Percentiles rank a stretch among this genome's conserved stretches.
These are phyloP conservation scores for Drosophila eugracilis DNA, from an alignment of 1,140 invertebrate genomes.

Conservation along the genomic window DNA sequence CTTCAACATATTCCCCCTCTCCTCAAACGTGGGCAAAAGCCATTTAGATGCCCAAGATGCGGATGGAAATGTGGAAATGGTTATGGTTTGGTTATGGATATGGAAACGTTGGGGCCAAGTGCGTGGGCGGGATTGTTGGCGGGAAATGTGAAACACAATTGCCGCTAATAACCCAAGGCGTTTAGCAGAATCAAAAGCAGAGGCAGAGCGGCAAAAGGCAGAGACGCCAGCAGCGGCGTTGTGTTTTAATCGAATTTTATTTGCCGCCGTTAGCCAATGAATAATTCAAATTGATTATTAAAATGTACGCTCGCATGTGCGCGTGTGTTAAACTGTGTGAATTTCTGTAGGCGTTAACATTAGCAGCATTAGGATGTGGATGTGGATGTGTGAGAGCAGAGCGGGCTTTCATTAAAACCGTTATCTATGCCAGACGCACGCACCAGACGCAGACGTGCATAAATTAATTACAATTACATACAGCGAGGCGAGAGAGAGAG, in stretches of 20 bases:
- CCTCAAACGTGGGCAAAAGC: not conserved
- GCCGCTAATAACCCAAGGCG: slow-evolving; percentile 78
- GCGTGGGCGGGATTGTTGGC: slow-evolving; percentile 54
- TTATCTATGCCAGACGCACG: slow-evolving; percentile 74
- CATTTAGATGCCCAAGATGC: slow-evolving; percentile 36
- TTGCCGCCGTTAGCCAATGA: slow-evolving; percentile 82
- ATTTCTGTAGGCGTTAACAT: slow-evolving; percentile 51
- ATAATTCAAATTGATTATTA: slow-evolving; percentile 84
- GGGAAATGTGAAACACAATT: slow-evolving; percentile 70
- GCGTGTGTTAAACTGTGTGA: slow-evolving; percentile 26
- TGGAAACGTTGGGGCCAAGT: slow-evolving; percentile 37
- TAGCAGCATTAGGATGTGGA: slow-evolving; percentile 25
- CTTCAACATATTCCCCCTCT: slow-evolving; percentile 6
- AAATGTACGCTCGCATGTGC: slow-evolving; percentile 57
- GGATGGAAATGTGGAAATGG: slow-evolving; percentile 25
- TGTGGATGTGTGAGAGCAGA: slow-evolving; percentile 48
- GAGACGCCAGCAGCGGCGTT: slow-evolving; percentile 34
- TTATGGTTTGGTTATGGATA: slow-evolving; percentile 4
- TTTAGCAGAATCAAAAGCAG: slow-evolving; percentile 23
- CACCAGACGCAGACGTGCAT: slow-evolving; percentile 64
- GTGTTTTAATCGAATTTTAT: slow-evolving; percentile 83
- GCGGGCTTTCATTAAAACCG: slow-evolving; percentile 74
- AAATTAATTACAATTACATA: slow-evolving; percentile 66
- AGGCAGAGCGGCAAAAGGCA: not conserved
- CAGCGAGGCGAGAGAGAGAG: slow-evolving; percentile 1